Conservation (phyloP, 2,113 vertebrate species). For the Syngnathus scovelli region DNA sequence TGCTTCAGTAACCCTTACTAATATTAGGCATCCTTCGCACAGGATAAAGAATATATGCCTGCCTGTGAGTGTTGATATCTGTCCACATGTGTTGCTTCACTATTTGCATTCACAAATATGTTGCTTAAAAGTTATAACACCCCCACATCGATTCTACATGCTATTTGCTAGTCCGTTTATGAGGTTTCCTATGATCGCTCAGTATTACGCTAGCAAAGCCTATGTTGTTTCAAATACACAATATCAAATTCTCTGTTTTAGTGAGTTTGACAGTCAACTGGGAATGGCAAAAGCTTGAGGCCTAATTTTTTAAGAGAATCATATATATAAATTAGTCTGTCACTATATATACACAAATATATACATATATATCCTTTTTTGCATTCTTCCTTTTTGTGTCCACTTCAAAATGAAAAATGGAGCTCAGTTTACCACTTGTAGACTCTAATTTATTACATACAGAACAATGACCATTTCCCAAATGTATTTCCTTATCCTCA, state of each 20-base stretch:
- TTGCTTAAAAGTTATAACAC: no score
- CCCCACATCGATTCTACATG: background rate
- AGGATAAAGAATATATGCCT: no score
- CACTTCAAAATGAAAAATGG: constrained; percentile 8
- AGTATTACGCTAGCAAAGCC: no score
- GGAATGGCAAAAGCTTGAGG: background rate
- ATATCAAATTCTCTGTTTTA: background rate
- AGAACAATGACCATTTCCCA: constrained; percentile 32
- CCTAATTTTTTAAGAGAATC: no score
- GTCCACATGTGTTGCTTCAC: no score
- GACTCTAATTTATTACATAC: constrained; percentile 18
- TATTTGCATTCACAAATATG: no score
- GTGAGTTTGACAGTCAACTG: background rate
- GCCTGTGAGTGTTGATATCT: no score
- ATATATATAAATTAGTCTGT: no score
- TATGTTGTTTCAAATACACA: background rate
- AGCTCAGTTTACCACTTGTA: background rate
- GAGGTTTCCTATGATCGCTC: no score
- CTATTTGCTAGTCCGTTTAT: background rate
- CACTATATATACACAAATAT: no score
- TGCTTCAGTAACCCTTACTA: no score
- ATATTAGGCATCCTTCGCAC: no score
- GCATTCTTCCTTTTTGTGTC: constrained; percentile 13
- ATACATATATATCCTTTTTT: background rate
- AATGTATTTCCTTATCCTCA: constrained; percentile 21